Base-by-base conservation (phyloP, 1,140 invertebrate genomes). In the Cherax destructor region DNA sequence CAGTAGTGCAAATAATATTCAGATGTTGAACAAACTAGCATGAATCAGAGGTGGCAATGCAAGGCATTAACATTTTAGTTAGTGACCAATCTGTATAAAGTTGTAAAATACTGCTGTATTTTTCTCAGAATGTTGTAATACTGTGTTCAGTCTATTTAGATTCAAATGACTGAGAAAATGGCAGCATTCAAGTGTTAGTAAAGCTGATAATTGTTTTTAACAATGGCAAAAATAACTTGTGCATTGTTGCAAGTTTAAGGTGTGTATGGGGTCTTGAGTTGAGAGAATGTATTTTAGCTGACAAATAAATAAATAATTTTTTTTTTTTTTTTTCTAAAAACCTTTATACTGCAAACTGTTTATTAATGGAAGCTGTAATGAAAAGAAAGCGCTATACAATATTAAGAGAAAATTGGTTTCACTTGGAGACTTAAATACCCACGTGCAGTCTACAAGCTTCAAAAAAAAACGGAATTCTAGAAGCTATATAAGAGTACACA, bases 191-290 rank as follows among this genome's bases (percentile, higher is more conserved):
- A 72, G 83, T 49, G 56, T 80, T 80, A 47, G 50, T 47, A 10
- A 11, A 47, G 47, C 56, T 74, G 61, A 72, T 41, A 41, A 41
- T 49, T 41, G 41, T 30, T 6, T 21, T 16, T 85, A 65, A 49
- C 50, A 86, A 86, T 86, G 83, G 72, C 83, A 86, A 86, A 86
- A 86, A 86, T 86, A 49, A 76, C 50, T 76, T 86, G 83, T 74
- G 49, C 83, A 76, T 86, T 72, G 49, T n/a, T 86, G 47, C 47
- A 52, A 69, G n/a, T 61, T 86, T 13, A 56, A 24, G 49, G 72
- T 86, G 69, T 86, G 49, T 86, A 24, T 72, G 41, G 65, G 69
- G 13, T 41, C 83, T 86, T 56, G 18, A 69, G 83, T 86, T 86
- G 83, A 86, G 72, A 86, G 83, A 85, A 52, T 52, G 41, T 86